Evolutionary conservation across 1,140 invertebrate genomes (phyloP), one percentile per base, ranked within the genome.

Genomic region (Sycophaga agraensis): DNA sequence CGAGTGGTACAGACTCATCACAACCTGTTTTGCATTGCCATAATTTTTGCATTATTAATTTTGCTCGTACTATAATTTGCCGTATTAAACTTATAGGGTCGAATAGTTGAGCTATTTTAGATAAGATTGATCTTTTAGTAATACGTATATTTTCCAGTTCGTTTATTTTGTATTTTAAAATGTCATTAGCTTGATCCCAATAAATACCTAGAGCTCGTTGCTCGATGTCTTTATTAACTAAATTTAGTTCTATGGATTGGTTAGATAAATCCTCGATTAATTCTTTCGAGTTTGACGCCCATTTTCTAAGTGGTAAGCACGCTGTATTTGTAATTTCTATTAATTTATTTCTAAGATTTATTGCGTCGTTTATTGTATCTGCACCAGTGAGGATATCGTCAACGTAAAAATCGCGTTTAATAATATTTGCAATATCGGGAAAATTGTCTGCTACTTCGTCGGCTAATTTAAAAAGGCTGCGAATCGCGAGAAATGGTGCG

Each of bases 61-160:
- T 72, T 14, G 69, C 66, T 21, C 42, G 35, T 2, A 68, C 49
- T 14, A 66, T 59, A 1, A 61, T 28, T 34, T 68, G 70, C 6
- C 63, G 59, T 14, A 68, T 14, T 19, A 66, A 54, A 19, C 70
- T 68, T 1, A 67, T 22, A 22, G 65, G 68, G 43, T 72, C 70
- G 45, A 61, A 72, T 4, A 72, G 58, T 65, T 70, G 67, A 7
- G 68, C 56, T 4, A 55, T 58, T 1, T 64, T 59, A 0, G 64
- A 64, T 35, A 67, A 28, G 11, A 71, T 53, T 2, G 35, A 26
- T 48, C 68, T n/a, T 40, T 71, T 26, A 2, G 26, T 39, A 4
- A n/a, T 31, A 6, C 11, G 4, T 31, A 6, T 11, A 4, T 31
- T 31, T 11, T 31, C 11, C 4, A 6, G 11, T 6, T 31, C 11